Conservation (phyloP, 2,888 invertebrate genomes). For the Seira musarum region DNA sequence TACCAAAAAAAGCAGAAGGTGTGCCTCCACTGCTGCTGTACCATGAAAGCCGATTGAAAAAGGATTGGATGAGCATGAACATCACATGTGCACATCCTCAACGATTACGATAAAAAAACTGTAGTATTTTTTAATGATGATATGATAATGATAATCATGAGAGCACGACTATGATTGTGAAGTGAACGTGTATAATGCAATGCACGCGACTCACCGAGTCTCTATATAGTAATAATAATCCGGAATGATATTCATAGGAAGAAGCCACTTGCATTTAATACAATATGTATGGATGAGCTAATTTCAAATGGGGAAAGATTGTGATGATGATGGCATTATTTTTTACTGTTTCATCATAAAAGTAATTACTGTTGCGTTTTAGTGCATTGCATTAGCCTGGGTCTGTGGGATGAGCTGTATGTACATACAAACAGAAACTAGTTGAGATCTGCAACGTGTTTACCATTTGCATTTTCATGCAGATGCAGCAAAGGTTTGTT, state of each 20-base stretch:
- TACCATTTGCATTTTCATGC: too few species aligned
- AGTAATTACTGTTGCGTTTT: neutral
- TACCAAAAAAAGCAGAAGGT: neutral
- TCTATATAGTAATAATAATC: too few species aligned
- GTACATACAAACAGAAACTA: too few species aligned
- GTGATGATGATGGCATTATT: neutral
- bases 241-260: too few species aligned
- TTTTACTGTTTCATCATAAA: neutral
- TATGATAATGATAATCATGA: neutral
- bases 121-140: neutral
- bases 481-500: too few species aligned
- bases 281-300: neutral
- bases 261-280: too few species aligned
- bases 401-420: too few species aligned
- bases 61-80: neutral
- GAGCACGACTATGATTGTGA: neutral
- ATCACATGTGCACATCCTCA: constrained; percentile 10
- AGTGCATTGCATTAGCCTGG: too few species aligned
- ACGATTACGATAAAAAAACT: neutral
- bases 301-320: neutral
- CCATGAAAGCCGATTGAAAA: neutral
- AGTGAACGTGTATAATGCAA: neutral
- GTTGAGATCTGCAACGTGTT: too few species aligned
- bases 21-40: too few species aligned
- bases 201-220: neutral